These are phyloP conservation scores for Apis laboriosa DNA, from an alignment of 1,140 invertebrate species.

Conservation along the genomic window DNA sequence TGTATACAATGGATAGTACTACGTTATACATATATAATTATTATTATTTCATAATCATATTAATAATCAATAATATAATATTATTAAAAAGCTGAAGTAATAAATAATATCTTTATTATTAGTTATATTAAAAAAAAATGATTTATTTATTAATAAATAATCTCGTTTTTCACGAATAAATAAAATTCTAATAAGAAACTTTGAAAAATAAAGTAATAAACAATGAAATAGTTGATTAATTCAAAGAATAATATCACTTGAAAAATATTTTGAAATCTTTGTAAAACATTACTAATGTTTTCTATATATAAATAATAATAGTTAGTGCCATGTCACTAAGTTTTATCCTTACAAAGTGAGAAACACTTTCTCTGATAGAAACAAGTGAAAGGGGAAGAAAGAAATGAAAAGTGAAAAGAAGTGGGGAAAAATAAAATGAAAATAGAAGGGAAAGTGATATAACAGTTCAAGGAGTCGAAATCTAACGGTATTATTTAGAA, in stretches of 20 bases:
- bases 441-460: neutral
- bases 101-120: no score
- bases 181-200: no score
- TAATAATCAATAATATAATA: no score
- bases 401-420: slow-evolving; percentile 1
- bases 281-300: neutral
- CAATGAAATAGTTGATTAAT: slow-evolving; percentile 54
- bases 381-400: slow-evolving; percentile 22
- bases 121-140: no score
- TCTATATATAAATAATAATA: neutral
- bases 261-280: slow-evolving; percentile 9
- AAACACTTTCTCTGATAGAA: neutral
- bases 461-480: slow-evolving; percentile 15
- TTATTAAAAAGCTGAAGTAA: neutral
- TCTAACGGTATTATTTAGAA: slow-evolving; percentile 20
- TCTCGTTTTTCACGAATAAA: no score
- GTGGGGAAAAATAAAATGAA: neutral
- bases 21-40: no score
- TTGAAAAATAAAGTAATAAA: slow-evolving; percentile 66
- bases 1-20: neutral
- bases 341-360: neutral
- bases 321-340: neutral
- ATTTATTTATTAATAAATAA: no score
- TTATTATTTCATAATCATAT: neutral
- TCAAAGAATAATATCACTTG: slow-evolving; percentile 69